Base-by-base conservation (phyloP, 1,140 invertebrate species). In the Lepidostoma basale region DNA sequence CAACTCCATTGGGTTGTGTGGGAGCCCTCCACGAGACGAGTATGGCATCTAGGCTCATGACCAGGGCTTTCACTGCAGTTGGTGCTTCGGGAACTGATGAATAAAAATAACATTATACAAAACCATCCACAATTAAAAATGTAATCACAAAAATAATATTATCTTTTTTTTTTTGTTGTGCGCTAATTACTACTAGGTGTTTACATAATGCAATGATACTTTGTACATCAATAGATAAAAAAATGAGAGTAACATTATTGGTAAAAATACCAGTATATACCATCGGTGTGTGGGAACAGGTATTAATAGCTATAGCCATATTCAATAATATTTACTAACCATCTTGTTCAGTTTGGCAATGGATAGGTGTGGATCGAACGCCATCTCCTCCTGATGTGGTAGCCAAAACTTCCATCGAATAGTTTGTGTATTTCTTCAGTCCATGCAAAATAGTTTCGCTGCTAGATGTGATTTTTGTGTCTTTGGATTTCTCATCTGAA, bases 301-400 rank as follows among this genome's bases (percentile, higher is more conserved):
- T 6, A 42, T 12, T 18, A 40, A 25, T 36, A 30, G 10, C 2
- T 44, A 30, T 28, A 66, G 8, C 58, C 20, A 59, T 9, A 16
- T 62, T 66, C 58, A 52, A 45, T 49, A 67, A 47, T 67, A 1
- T 16, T 45, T 49, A 75, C 78, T 81, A 84, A 96, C 95, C 93
- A 81, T 97, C 96, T 83, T 98, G 94, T 84, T 96, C 93, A 45
- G 96, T 98, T 80, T 94, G 92, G 75, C 95, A 96, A 80, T 95
- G 94, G 74, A 98, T 93, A 4, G 95, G 91, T 18, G 88, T 86
- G 75, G 93, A 95, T 67, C 92, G 88, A 28, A 97, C 94, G 63
- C 96, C 97, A 78, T 98, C 96, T n/a, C 97, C 97, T 66, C 95
- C 96, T 47, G 93, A 92, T 23, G 96, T 98, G 75, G 90, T 97